Evolutionary conservation across 2,113 vertebrate genomes (phyloP).

Genomic region (Cephalopholis sonnerati): DNA sequence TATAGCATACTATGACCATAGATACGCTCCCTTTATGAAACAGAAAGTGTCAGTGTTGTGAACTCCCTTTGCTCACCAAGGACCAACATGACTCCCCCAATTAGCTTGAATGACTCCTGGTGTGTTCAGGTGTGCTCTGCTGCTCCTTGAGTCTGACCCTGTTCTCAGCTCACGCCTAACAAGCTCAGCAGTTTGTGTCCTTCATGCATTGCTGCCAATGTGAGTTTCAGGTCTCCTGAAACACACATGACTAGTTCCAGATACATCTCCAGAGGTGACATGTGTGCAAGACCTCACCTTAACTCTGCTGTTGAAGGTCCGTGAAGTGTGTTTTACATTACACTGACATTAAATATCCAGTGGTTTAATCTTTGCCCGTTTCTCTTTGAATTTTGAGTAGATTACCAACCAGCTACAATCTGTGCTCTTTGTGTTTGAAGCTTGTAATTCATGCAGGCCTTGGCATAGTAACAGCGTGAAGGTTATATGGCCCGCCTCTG

Average conservation of each 20-base stretch:
- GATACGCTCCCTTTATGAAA: no score
- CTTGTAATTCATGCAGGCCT: slow-evolving; percentile 52
- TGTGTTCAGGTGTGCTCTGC: not conserved
- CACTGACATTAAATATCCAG: not conserved
- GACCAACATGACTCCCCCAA: not conserved
- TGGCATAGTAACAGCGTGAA: slow-evolving; percentile 14
- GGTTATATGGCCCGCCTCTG: slow-evolving; percentile 49
- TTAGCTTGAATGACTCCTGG: not conserved
- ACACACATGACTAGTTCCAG: not conserved
- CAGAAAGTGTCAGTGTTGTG: not conserved
- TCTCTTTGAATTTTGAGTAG: no score
- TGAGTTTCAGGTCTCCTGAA: not conserved
- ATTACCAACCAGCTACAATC: not conserved
- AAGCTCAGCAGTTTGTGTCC: not conserved
- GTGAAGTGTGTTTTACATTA: not conserved
- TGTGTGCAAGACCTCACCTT: not conserved
- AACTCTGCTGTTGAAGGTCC: not conserved
- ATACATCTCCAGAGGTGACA: not conserved
- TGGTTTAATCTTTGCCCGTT: not conserved
- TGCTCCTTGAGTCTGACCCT: not conserved
- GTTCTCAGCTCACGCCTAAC: not conserved
- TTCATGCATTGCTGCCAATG: not conserved
- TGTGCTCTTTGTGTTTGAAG: slow-evolving; percentile 7
- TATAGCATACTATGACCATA: no score
- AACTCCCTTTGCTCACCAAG: not conserved